These are phyloP conservation scores for Ariolimax columbianus DNA, from an alignment of 2,888 invertebrate species.

Conservation along the genomic window DNA sequence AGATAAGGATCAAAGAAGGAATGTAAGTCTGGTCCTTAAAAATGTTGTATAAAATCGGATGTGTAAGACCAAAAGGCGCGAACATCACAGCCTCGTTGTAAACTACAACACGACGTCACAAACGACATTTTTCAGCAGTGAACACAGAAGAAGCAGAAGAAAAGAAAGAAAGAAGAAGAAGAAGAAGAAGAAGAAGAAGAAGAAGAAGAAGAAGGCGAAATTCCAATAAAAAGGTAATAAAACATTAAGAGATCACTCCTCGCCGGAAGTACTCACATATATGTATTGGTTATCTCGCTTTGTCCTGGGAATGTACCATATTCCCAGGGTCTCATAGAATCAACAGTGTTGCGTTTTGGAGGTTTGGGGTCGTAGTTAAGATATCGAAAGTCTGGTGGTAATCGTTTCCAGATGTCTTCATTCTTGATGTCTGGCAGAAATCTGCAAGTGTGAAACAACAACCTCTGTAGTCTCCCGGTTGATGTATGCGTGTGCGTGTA, in stretches of 20 bases:
- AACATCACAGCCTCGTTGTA: neutral
- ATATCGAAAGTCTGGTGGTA: constrained; percentile 75
- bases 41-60: too few species aligned
- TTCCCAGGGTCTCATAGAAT: constrained; percentile 75
- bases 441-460: constrained; percentile 5
- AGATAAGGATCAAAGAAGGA: too few species aligned
- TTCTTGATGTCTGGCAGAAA: constrained; percentile 53
- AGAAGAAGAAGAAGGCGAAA: too few species aligned
- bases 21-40: too few species aligned
- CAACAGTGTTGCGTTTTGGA: constrained; percentile 74
- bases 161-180: too few species aligned
- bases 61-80: too few species aligned
- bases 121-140: neutral
- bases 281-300: constrained; percentile 60
- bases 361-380: constrained; percentile 71
- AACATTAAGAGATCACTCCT: too few species aligned
- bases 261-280: constrained; percentile 31
- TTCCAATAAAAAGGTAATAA: too few species aligned
- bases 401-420: constrained; percentile 73
- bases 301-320: constrained; percentile 73
- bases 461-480: neutral
- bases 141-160: too few species aligned
- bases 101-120: neutral
- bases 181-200: too few species aligned
- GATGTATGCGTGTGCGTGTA: too few species aligned